Conservation (phyloP, 2,888 invertebrate genomes). For the Dyspetes luteomarginatus region DNA sequence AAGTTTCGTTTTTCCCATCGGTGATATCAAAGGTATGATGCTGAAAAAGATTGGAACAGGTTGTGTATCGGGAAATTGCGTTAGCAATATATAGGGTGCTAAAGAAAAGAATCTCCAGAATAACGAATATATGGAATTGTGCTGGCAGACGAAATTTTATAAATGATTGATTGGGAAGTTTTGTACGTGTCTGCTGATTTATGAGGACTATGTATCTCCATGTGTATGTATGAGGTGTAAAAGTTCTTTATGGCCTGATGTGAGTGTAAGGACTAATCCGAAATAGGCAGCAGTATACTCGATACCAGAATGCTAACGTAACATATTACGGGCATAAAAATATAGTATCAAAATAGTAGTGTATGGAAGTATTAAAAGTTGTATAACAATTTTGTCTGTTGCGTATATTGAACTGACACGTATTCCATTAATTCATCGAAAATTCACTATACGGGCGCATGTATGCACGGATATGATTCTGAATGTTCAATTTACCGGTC, state of each 20-base stretch:
- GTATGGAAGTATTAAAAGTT: too few relatives aligned
- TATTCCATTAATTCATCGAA: too few relatives aligned
- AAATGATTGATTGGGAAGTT: not conserved
- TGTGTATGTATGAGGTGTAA: too few relatives aligned
- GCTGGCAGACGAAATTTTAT: not conserved
- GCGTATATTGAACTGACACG: too few relatives aligned
- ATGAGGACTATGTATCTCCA: too few relatives aligned
- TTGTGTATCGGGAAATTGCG: not conserved
- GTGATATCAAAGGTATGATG: not conserved
- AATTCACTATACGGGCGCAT: too few relatives aligned
- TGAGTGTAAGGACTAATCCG: not conserved
- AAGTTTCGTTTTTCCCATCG: conserved; percentile 1
- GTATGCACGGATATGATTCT: too few relatives aligned
- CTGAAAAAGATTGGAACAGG: not conserved
- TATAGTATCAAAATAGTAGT: too few relatives aligned
- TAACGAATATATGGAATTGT: not conserved
- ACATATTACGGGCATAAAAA: not conserved
- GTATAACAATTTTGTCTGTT: too few relatives aligned
- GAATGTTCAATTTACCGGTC: too few relatives aligned
- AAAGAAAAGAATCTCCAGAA: not conserved
- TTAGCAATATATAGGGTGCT: not conserved
- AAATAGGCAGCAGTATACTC: not conserved
- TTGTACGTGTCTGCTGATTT: too few relatives aligned
- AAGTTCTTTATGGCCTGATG: not conserved
- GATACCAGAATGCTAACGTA: not conserved